A percentile compares a stretch with the other conserved stretches of the same genome.
phyloP scores from a whole-genome alignment of 2,113 vertebrate genomes.

The Amphiprion ocellaris region DNA sequence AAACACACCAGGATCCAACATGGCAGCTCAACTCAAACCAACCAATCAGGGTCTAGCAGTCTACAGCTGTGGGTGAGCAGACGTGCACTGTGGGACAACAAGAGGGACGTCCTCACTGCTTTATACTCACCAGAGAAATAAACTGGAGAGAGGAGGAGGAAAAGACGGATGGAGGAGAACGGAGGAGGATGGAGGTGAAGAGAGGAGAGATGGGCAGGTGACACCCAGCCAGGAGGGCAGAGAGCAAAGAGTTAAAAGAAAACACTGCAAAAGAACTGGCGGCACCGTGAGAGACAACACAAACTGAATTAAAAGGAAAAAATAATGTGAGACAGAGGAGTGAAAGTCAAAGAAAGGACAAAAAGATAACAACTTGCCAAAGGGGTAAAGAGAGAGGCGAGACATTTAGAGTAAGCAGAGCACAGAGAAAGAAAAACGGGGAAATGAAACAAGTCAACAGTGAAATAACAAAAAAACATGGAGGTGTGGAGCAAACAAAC shows the following conservation, averaged over 20 bases:
- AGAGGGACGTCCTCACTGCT: conserved; percentile 40
- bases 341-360: conserved; percentile 9
- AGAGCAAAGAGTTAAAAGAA: conserved; percentile 71
- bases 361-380: not conserved
- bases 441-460: conserved; percentile 2
- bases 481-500: not conserved
- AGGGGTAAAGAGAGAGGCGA: not conserved
- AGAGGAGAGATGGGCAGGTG: conserved; percentile 55
- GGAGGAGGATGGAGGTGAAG: conserved; percentile 51
- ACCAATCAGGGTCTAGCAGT: conserved; percentile 65
- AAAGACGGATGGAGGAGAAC: conserved; percentile 46
- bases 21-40: conserved; percentile 52
- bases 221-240: conserved; percentile 50
- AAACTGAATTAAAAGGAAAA: not conserved
- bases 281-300: conserved; percentile 28
- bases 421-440: not conserved
- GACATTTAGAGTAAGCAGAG: not conserved
- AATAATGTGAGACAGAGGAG: conserved; percentile 21
- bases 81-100: conserved; percentile 55
- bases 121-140: conserved; percentile 97
- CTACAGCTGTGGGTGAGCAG: conserved; percentile 54
- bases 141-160: conserved; percentile 92
- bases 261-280: conserved; percentile 56
- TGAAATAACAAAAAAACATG: not conserved
- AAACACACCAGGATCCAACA: conserved; percentile 48